Conservation (phyloP, 1,140 invertebrate species). For the Acromyrmex charruanus region DNA sequence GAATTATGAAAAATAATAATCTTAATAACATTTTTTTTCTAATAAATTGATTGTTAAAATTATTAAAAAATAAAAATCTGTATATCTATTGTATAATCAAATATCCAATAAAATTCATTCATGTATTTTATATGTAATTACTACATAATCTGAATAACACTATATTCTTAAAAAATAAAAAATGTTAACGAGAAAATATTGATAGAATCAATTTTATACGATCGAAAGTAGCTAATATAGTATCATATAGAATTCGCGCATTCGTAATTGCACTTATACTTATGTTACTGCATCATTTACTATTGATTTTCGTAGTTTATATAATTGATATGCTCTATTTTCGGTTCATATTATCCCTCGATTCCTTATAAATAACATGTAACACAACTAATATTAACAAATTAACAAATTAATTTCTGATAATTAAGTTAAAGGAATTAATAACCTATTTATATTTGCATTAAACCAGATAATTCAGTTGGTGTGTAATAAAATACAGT, state of each 20-base stretch:
- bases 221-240: not conserved
- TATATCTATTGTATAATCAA: not conserved
- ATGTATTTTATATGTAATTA: not conserved
- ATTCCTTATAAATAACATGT: not conserved
- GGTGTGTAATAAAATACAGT: not conserved
- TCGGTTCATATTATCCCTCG: not conserved
- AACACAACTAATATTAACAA: not conserved
- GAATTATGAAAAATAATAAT: not conserved
- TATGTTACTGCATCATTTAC: not conserved
- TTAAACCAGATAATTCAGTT: not conserved
- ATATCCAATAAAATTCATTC: not conserved
- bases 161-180: not conserved
- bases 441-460: not conserved
- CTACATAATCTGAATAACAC: not conserved
- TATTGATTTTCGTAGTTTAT: not conserved
- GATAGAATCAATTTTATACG: not conserved
- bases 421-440: not conserved
- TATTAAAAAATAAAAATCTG: not conserved
- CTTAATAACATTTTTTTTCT: not conserved
- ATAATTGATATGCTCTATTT: not conserved
- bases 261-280: not conserved
- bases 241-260: not conserved
- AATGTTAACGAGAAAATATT: not conserved
- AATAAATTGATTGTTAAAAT: not conserved
- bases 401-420: not conserved